Conservation (phyloP, 2,797 vertebrate genomes). For the Potorous gilbertii region DNA sequence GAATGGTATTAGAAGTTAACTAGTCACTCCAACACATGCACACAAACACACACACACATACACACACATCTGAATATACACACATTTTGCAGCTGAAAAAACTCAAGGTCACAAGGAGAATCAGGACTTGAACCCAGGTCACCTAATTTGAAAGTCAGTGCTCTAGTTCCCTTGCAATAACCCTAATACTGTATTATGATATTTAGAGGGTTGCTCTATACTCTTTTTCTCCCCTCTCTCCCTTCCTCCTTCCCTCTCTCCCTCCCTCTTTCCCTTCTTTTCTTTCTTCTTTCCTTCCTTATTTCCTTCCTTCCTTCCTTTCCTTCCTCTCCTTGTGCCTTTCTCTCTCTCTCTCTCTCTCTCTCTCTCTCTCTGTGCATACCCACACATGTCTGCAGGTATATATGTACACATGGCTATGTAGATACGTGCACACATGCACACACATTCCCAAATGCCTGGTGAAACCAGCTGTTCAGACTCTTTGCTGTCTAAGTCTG, state of each 20-base stretch:
- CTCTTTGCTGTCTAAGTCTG: neutral
- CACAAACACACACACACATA: too few relatives aligned
- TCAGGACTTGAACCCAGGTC: neutral
- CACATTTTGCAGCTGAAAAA: neutral
- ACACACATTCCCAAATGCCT: neutral
- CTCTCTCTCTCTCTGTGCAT: too few relatives aligned
- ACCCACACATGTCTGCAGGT: too few relatives aligned
- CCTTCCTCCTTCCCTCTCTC: too few relatives aligned
- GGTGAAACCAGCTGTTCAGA: neutral
- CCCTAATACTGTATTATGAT: neutral
- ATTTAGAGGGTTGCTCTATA: neutral
- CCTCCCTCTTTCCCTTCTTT: too few relatives aligned
- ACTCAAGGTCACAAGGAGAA: neutral
- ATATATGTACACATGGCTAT: too few relatives aligned
- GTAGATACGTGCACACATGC: neutral
- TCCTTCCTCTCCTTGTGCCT: too few relatives aligned
- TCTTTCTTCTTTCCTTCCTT: too few relatives aligned
- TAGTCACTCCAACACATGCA: neutral
- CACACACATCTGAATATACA: too few relatives aligned
- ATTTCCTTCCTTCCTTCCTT: too few relatives aligned
- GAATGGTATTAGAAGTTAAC: neutral
- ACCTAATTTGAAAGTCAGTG: neutral
- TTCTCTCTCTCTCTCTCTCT: too few relatives aligned
- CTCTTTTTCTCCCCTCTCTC: neutral
- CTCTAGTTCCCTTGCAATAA: neutral